A percentile compares a stretch with the other conserved stretches of the same genome.
phyloP scores from a whole-genome alignment of 2,797 vertebrate species.

The Scolopax rusticola region DNA sequence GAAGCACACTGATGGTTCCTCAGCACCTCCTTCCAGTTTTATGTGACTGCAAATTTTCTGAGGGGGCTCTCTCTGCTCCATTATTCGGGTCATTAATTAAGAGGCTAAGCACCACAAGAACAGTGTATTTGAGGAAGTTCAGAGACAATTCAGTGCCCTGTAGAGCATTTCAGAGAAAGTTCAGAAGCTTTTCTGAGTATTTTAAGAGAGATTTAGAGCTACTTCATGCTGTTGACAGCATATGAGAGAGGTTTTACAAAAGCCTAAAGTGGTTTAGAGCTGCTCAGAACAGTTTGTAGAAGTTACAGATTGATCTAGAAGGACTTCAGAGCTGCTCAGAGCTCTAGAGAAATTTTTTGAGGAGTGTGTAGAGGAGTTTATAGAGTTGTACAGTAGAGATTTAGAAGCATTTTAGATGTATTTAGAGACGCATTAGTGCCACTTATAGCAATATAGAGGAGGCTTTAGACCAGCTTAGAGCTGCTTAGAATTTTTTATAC shows the following conservation, averaged over 20 bases:
- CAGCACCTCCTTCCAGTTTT: not conserved
- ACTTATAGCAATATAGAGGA: not conserved
- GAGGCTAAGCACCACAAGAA: not conserved
- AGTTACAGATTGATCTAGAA: not conserved
- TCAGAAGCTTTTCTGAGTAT: not conserved
- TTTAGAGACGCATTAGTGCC: not conserved
- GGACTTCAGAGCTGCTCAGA: not conserved
- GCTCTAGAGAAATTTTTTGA: not conserved
- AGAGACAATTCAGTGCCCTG: not conserved
- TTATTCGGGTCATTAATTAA: not conserved
- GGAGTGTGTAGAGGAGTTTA: not conserved
- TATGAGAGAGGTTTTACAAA: not conserved
- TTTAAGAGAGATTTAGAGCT: not conserved
- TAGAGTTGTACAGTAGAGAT: not conserved
- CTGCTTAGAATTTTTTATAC: not conserved
- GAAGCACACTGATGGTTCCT: not conserved
- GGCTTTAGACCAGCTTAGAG: not conserved
- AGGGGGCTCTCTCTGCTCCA: not conserved
- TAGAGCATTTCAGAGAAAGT: not conserved
- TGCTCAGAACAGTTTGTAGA: not conserved
- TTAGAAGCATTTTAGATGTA: not conserved
- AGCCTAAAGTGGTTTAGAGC: not conserved
- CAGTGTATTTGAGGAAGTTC: not conserved
- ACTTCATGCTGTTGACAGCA: not conserved
- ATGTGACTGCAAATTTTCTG: not conserved